phyloP scores from a whole-genome alignment of 2,888 invertebrate genomes.

The Colletes collaris region DNA sequence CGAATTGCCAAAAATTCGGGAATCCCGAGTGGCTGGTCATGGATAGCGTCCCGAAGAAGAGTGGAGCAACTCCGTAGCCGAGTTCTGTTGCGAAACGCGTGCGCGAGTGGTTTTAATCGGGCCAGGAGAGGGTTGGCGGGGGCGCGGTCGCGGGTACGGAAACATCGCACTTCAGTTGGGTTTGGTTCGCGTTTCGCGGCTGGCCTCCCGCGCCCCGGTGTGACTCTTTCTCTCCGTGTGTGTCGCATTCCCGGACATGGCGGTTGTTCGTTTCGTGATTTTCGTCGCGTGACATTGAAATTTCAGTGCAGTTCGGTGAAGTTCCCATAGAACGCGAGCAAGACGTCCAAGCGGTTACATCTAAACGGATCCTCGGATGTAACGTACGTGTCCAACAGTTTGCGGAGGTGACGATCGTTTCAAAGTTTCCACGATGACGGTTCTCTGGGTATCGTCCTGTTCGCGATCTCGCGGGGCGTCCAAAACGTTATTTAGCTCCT shows the following conservation, averaged over 20 bases:
- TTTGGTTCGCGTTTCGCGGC: slow-evolving; percentile 80
- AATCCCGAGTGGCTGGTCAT: slow-evolving; percentile 4
- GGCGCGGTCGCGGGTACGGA: slow-evolving; percentile 78
- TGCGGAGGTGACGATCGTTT: slow-evolving; percentile 44
- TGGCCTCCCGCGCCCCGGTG: slow-evolving; percentile 61
- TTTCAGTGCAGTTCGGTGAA: slow-evolving; percentile 21
- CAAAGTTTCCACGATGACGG: background rate
- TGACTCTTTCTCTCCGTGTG: slow-evolving; percentile 14
- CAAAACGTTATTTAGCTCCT: too few species aligned
- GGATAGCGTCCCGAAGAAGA: slow-evolving; percentile 46
- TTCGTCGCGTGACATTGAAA: slow-evolving; percentile 21
- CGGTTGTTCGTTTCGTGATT: slow-evolving; percentile 1
- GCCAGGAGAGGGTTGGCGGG: slow-evolving; percentile 62
- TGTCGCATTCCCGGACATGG: background rate
- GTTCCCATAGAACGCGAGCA: background rate
- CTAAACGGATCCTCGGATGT: slow-evolving; percentile 24
- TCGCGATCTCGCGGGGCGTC: too few species aligned
- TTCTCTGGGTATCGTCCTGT: background rate
- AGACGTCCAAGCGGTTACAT: background rate
- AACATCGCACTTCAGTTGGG: slow-evolving; percentile 79
- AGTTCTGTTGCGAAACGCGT: slow-evolving; percentile 77
- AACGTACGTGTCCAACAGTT: slow-evolving; percentile 29
- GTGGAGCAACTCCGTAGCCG: slow-evolving; percentile 36
- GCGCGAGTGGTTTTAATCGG: slow-evolving; percentile 76
- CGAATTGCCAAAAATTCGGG: slow-evolving; percentile 14